These are phyloP conservation scores for Campylomormyrus numenius DNA, from an alignment of 2,113 vertebrate species.

Conservation along the genomic window DNA sequence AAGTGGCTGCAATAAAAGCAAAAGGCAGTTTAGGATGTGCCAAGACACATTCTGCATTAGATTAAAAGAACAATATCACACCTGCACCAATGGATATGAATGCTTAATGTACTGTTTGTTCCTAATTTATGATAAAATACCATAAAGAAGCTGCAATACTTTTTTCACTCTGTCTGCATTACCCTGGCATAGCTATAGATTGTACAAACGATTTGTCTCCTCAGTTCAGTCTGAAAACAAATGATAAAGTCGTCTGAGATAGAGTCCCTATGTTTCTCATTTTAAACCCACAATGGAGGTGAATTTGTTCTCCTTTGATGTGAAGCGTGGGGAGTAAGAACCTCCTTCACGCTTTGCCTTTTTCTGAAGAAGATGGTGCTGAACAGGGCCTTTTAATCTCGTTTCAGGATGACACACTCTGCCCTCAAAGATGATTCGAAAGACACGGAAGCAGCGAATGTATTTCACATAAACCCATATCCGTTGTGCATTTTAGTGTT, in stretches of 20 bases:
- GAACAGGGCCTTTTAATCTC: neutral
- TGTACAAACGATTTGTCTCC: neutral
- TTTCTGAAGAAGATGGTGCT: neutral
- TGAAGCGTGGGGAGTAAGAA: neutral
- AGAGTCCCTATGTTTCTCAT: neutral
- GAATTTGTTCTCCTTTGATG: neutral
- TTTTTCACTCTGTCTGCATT: neutral
- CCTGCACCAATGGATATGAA: neutral
- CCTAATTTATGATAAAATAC: constrained; percentile 7
- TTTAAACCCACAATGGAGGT: neutral
- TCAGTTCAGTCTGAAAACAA: constrained; percentile 1
- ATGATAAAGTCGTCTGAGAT: constrained; percentile 10
- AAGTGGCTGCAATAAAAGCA: neutral
- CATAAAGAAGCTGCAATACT: neutral
- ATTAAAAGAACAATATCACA: neutral
- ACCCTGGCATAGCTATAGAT: constrained; percentile 1
- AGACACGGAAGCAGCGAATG: neutral
- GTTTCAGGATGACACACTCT: neutral
- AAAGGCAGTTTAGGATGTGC: neutral
- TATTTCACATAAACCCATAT: neutral
- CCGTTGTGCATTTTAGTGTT: neutral
- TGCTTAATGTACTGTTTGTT: neutral
- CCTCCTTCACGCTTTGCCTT: neutral
- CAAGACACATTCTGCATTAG: neutral
- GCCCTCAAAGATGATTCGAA: neutral